phyloP scores from a whole-genome alignment of 2,113 vertebrate genomes.

The Crotalus viridis region DNA sequence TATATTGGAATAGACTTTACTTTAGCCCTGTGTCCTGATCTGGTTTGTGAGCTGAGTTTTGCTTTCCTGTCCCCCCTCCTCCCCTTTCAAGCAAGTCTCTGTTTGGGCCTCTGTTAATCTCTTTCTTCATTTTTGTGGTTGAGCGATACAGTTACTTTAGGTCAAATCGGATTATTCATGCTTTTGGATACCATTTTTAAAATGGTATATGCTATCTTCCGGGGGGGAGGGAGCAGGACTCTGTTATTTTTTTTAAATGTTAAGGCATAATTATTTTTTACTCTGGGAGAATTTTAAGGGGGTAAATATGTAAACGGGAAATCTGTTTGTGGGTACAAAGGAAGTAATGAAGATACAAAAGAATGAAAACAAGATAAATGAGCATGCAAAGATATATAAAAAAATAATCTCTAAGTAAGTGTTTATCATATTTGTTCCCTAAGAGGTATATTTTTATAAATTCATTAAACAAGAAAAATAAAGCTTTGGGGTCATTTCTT shows the following conservation, averaged over 20 bases:
- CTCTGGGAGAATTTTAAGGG: neutral
- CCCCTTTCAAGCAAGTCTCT: conserved; percentile 16
- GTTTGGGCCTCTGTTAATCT: neutral
- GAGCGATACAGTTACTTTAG: conserved; percentile 6
- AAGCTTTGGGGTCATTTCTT: neutral
- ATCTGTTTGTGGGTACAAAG: neutral
- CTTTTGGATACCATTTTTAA: neutral
- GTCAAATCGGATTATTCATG: neutral
- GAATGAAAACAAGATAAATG: neutral
- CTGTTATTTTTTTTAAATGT: neutral
- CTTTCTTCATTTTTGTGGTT: conserved; percentile 17
- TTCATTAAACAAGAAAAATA: neutral
- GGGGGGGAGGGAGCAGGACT: neutral
- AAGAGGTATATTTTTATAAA: neutral
- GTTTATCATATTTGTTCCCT: neutral
- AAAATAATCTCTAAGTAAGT: neutral
- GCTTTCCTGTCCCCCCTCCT: conserved; percentile 33
- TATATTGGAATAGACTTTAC: neutral
- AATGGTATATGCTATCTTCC: conserved; percentile 4
- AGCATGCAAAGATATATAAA: neutral
- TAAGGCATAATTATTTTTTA: neutral
- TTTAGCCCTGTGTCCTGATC: neutral
- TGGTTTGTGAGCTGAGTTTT: conserved; percentile 28
- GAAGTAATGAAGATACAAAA: neutral
- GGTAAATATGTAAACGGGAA: neutral